A percentile compares a stretch with the other conserved stretches of the same genome.
phyloP scores from a whole-genome alignment of 64 coral and sea anemone species.

The Platygyra sinensis region DNA sequence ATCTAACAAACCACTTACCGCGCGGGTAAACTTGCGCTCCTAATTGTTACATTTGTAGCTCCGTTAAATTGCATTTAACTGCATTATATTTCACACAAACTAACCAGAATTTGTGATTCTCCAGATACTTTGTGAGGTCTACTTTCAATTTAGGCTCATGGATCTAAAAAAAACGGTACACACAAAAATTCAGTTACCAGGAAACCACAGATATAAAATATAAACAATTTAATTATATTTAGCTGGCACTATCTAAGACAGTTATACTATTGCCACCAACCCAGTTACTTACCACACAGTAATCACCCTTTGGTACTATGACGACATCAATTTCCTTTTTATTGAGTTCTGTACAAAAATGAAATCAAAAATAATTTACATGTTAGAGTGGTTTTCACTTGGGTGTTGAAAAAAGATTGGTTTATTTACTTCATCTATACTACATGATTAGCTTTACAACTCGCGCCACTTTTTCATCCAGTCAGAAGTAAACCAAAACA shows the following conservation, averaged over 20 bases:
- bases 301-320: constrained; percentile 89
- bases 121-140: constrained; percentile 96
- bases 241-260: background rate
- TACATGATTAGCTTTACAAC: too few species aligned
- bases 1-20: too few species aligned
- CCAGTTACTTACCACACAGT: constrained; percentile 79
- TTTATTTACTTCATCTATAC: too few species aligned
- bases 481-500: too few species aligned
- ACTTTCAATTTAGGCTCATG: constrained; percentile 97
- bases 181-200: background rate
- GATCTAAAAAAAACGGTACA: constrained; percentile 55
- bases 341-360: constrained; percentile 64
- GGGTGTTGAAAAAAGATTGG: too few species aligned
- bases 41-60: too few species aligned
- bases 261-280: background rate
- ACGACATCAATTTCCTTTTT: constrained; percentile 96
- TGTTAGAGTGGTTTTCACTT: too few species aligned
- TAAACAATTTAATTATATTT: background rate
- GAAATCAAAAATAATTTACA: background rate
- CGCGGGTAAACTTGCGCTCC: too few species aligned
- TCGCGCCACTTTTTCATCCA: too few species aligned
- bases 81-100: background rate
- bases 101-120: constrained; percentile 99
- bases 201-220: background rate
- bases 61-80: too few species aligned